Evolutionary conservation across 2,797 vertebrate genomes (phyloP).

Genomic region (Lagorchestes hirsutus): DNA sequence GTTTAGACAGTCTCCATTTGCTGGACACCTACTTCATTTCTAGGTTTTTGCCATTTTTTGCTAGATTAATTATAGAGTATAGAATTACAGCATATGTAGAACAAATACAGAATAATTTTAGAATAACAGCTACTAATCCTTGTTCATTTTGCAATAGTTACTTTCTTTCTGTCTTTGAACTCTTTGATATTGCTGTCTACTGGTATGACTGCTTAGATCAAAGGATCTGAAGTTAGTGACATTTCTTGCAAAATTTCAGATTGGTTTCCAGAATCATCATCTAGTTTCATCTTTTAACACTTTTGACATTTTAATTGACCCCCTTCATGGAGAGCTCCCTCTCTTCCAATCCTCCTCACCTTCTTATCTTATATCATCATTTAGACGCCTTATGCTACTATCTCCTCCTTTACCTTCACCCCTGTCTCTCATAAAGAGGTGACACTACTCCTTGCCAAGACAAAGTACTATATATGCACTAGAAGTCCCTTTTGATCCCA

Average conservation of each 20-base stretch:
- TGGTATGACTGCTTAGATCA: not conserved
- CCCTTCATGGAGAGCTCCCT: not conserved
- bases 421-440: no score
- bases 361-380: not conserved
- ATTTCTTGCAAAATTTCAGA: not conserved
- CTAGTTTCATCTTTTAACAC: not conserved
- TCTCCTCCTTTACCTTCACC: not conserved
- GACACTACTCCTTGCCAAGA: not conserved
- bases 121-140: not conserved
- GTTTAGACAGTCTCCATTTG: not conserved
- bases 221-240: not conserved
- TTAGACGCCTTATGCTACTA: not conserved
- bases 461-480: not conserved
- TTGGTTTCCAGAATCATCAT: not conserved
- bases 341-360: not conserved
- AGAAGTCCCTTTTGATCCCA: not conserved
- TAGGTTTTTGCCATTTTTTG: not conserved
- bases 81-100: no score
- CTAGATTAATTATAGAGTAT: not conserved
- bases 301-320: not conserved
- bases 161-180: not conserved
- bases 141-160: not conserved
- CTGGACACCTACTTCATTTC: not conserved
- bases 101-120: no score
- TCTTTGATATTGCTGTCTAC: not conserved